Conservation (phyloP, 2,888 invertebrate genomes). For the Melieria picta region DNA sequence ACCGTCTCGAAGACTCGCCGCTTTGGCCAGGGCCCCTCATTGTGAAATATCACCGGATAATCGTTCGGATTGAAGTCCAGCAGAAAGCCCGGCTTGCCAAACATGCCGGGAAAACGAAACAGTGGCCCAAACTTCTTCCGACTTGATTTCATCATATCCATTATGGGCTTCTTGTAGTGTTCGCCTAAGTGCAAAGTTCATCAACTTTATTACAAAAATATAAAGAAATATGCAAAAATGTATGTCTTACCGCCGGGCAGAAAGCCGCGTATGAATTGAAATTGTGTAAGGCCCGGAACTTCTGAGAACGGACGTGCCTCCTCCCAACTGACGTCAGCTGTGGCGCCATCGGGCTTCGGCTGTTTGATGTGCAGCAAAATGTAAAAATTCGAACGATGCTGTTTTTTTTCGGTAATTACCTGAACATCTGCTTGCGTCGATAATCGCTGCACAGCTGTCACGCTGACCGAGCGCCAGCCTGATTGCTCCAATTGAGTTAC, state of each 20-base stretch:
- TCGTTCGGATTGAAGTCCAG: slow-evolving; percentile 68
- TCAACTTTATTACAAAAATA: too few species aligned
- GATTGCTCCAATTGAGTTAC: too few species aligned
- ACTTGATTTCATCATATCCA: slow-evolving; percentile 47
- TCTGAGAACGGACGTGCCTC: slow-evolving; percentile 24
- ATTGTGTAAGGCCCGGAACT: slow-evolving; percentile 35
- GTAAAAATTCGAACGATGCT: too few species aligned
- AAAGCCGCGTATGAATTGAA: slow-evolving; percentile 67
- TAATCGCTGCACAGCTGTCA: too few species aligned
- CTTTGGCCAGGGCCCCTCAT: slow-evolving; percentile 66
- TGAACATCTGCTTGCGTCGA: too few species aligned
- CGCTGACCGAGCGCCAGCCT: too few species aligned
- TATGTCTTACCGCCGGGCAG: slow-evolving; percentile 58
- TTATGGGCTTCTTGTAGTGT: slow-evolving; percentile 41
- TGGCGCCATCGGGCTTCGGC: neutral
- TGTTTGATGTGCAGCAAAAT: too few species aligned
- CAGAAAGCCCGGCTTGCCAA: slow-evolving; percentile 56
- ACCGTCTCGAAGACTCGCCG: slow-evolving; percentile 63
- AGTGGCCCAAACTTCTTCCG: slow-evolving; percentile 61
- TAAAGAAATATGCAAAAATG: neutral
- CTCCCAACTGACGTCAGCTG: slow-evolving; percentile 25
- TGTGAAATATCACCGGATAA: slow-evolving; percentile 66
- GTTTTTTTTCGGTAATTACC: too few species aligned
- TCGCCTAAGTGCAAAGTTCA: slow-evolving; percentile 42
- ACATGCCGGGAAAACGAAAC: slow-evolving; percentile 62